Conservation (phyloP, 2,797 vertebrate species). For the Manis crassicaudata region DNA sequence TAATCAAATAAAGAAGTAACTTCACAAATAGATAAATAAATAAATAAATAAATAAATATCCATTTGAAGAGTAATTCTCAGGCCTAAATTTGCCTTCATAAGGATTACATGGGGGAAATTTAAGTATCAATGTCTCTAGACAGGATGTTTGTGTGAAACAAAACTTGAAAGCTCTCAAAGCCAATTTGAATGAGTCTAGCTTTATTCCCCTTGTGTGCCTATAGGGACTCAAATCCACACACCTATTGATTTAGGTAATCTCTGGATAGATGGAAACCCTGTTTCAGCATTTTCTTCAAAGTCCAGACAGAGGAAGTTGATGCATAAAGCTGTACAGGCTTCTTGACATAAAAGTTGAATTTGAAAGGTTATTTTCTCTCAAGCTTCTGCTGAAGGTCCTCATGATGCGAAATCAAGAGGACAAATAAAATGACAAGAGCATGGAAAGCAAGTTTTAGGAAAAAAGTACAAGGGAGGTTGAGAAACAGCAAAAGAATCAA, state of each 20-base stretch:
- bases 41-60: neutral
- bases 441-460: neutral
- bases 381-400: neutral
- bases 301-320: neutral
- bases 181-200: neutral
- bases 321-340: neutral
- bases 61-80: neutral
- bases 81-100: neutral
- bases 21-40: neutral
- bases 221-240: neutral
- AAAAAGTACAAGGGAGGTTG: neutral
- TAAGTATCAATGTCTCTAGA: neutral
- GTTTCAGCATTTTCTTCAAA: neutral
- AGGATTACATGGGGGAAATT: neutral
- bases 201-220: neutral
- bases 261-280: neutral
- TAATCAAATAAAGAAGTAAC: neutral
- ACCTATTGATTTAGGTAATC: neutral
- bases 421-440: neutral
- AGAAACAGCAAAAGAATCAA: neutral
- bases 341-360: constrained; percentile 7
- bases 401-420: neutral
- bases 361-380: neutral
- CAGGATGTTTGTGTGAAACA: neutral
- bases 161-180: constrained; percentile 4